These are phyloP conservation scores for Drosophila nasuta DNA, from an alignment of 1,140 invertebrate genomes.

Conservation along the genomic window DNA sequence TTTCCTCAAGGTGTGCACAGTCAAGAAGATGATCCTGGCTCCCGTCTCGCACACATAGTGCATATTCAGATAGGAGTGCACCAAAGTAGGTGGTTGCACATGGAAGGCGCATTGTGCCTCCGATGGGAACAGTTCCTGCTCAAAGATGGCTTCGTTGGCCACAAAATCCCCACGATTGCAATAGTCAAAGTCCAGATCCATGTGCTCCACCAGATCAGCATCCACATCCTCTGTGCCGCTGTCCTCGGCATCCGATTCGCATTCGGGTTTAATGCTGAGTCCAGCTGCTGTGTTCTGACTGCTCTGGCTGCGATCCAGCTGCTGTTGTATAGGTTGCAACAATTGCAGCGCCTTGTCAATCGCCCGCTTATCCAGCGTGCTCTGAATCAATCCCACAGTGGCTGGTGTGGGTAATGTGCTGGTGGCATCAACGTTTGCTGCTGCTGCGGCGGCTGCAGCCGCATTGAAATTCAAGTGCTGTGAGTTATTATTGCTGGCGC, in stretches of 20 bases:
- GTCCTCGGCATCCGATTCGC: constrained; percentile 73
- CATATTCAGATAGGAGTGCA: constrained; percentile 92
- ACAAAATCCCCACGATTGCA: constrained; percentile 75
- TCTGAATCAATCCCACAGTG: constrained; percentile 80
- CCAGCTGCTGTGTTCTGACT: constrained; percentile 13
- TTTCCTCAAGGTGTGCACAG: constrained; percentile 94
- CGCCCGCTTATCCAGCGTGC: constrained; percentile 89
- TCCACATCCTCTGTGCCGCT: constrained; percentile 72
- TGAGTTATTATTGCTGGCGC: constrained; percentile 78
- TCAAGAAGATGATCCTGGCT: constrained; percentile 94
- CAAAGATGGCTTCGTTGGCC: constrained; percentile 75
- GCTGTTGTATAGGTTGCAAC: constrained; percentile 87
- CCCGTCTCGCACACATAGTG: constrained; percentile 97
- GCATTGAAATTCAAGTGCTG: constrained; percentile 79
- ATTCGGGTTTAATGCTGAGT: constrained; percentile 63
- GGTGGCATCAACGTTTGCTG: constrained; percentile 24
- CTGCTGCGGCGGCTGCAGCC: constrained; percentile 29
- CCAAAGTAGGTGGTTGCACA: constrained; percentile 92
- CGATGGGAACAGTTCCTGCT: constrained; percentile 88
- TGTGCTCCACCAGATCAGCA: constrained; percentile 52
- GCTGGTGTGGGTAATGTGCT: constrained; percentile 57
- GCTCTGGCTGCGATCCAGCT: constrained; percentile 62
- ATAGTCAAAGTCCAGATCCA: constrained; percentile 68
- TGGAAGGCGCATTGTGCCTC: constrained; percentile 91
- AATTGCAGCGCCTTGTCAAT: constrained; percentile 92